phyloP scores from a whole-genome alignment of 23 tunicate genomes.

The Phallusia fumigata region DNA sequence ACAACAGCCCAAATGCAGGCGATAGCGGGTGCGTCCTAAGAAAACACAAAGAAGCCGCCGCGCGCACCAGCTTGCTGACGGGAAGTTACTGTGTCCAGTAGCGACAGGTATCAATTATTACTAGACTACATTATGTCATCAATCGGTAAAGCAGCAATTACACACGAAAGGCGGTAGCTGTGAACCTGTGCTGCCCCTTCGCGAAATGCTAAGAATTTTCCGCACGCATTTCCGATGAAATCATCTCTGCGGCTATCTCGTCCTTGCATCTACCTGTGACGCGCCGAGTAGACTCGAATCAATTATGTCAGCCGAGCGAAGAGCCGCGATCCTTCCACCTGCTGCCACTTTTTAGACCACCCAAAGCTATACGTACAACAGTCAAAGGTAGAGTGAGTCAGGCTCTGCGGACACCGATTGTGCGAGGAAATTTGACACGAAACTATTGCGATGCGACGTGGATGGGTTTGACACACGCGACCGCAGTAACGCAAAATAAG shows the following conservation, averaged over 20 bases:
- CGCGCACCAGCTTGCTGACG: neutral
- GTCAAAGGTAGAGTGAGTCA: neutral
- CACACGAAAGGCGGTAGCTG: neutral
- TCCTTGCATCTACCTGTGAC: no score
- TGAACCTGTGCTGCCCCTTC: conserved; percentile 2
- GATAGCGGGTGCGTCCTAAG: no score
- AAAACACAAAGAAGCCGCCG: neutral
- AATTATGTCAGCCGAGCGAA: conserved; percentile 3
- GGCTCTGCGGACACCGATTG: neutral
- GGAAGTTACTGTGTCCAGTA: neutral
- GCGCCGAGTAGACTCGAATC: neutral
- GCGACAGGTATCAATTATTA: no score
- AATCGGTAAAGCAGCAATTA: neutral
- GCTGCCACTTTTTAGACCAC: neutral
- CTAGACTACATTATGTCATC: no score
- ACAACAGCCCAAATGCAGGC: neutral
- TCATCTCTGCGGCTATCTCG: no score
- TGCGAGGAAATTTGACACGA: neutral
- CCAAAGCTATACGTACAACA: neutral
- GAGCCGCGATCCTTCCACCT: neutral
- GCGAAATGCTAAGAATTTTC: neutral
- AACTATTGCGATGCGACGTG: neutral
- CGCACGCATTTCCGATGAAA: no score
- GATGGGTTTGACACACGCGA: neutral
- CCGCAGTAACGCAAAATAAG: neutral